Conservation (phyloP, 1,140 invertebrate genomes). For the Dendrolimus kikuchii region DNA sequence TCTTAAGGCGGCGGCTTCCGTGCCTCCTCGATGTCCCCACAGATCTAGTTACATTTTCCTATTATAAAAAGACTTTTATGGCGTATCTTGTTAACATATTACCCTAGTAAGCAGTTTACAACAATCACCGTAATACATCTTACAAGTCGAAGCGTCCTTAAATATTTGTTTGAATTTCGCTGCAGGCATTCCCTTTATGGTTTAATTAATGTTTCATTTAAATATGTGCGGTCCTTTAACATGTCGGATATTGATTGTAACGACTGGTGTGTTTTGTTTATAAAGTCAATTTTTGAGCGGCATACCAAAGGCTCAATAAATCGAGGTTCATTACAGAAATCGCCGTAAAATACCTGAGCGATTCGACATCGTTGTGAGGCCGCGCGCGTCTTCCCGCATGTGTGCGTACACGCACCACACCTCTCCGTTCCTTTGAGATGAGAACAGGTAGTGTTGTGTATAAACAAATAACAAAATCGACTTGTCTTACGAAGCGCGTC, state of each 20-base stretch:
- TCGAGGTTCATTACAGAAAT: slow-evolving; percentile 64
- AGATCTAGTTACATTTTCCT: slow-evolving; percentile 56
- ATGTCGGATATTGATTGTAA: slow-evolving; percentile 41
- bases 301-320: slow-evolving; percentile 57
- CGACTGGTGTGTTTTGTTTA: slow-evolving; percentile 41
- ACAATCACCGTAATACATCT: too few relatives aligned
- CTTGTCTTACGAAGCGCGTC: slow-evolving; percentile 60
- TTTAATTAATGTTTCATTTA: slow-evolving; percentile 43
- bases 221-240: slow-evolving; percentile 16
- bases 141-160: slow-evolving; percentile 16
- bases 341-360: slow-evolving; percentile 59
- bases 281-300: slow-evolving; percentile 49
- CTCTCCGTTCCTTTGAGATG: slow-evolving; percentile 23
- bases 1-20: slow-evolving; percentile 56
- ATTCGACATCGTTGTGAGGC: slow-evolving; percentile 36
- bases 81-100: slow-evolving; percentile 22
- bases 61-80: slow-evolving; percentile 37
- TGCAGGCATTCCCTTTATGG: slow-evolving; percentile 31
- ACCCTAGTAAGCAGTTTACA: background rate
- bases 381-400: slow-evolving; percentile 22
- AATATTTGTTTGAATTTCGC: slow-evolving; percentile 33
- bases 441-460: slow-evolving; percentile 68
- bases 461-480: slow-evolving; percentile 71
- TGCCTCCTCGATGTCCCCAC: slow-evolving; percentile 39
- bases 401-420: slow-evolving; percentile 21